Evolutionary conservation across 2,113 vertebrate species (phyloP), one percentile per base, ranked within the genome.

Genomic region (Patagioenas fasciata): DNA sequence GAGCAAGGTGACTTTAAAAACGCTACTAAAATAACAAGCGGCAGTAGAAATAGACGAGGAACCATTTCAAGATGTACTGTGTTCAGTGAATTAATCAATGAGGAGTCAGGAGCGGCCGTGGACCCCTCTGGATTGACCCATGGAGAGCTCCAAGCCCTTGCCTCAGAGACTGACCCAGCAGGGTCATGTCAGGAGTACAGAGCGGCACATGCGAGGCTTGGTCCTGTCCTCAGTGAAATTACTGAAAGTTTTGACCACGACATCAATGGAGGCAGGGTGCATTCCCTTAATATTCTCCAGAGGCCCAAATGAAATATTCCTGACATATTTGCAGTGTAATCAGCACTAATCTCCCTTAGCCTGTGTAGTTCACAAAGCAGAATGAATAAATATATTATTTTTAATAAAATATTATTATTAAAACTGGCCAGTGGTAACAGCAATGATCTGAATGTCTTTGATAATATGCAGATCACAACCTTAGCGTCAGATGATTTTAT

Each of bases 1-100:
- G 47, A 80, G 62, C 53, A 88, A 94, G 62, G 78, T 80, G 81
- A 77, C 66, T 82, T 66, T 14, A 56, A 57, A 88, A 66, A 53
- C 18, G 19, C 29, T 36, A 9, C 36, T 64, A 29, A 89, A 89
- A 48, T 58, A 90, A 64, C n/a, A 85, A 74, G 32, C 7, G 3
- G 42, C 57, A 72, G 50, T 20, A 79, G 50, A 82, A 89, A 42
- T 20, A 42, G 70, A 66, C 40, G 40, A 77, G 32, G 53, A 79
- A 69, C 32, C 31, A 8, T 38, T 79, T 70, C 57, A 53, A 79
- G 61, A 79, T 0, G 2, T 24, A 10, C 15, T 67, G 44, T 1
- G 2, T 47, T 77, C 34, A 74, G 70, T 25, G 15, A 32, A 60
- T 62, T 40, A n/a, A 91, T 62, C 24, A 54, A 4, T 29, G 54